phyloP scores from a whole-genome alignment of 1,140 invertebrate species.

The Drosophila sp. region DNA sequence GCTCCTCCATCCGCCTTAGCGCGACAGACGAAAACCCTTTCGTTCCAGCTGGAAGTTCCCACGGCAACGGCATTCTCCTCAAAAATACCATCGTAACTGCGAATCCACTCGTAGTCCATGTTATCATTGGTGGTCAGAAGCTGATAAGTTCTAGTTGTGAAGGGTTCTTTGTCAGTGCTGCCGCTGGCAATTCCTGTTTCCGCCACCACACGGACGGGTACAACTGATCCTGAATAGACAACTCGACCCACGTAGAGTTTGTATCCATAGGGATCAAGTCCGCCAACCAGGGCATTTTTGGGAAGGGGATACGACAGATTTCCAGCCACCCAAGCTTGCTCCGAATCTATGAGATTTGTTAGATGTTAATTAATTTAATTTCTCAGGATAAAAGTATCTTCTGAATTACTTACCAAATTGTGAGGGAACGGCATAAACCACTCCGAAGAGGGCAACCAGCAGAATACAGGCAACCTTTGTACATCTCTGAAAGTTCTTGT shows the following conservation, averaged over 20 bases:
- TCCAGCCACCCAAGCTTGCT: conserved; percentile 44
- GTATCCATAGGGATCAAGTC: conserved; percentile 51
- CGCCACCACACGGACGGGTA: conserved; percentile 49
- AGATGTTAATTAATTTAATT: too few species aligned
- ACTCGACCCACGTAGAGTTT: conserved; percentile 53
- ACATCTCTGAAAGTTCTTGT: conserved; percentile 15
- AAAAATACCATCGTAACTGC: conserved; percentile 48
- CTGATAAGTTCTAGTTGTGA: conserved; percentile 29
- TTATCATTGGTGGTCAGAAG: conserved; percentile 42
- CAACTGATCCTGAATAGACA: conserved; percentile 9
- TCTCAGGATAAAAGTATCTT: neutral
- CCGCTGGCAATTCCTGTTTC: conserved; percentile 48
- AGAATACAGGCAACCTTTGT: conserved; percentile 9
- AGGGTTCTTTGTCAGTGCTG: conserved; percentile 19
- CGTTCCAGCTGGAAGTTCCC: conserved; percentile 37
- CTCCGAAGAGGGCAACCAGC: conserved; percentile 1
- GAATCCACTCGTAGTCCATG: conserved; percentile 41
- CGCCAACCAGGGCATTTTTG: conserved; percentile 37
- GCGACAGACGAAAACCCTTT: conserved; percentile 41
- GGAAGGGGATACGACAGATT: conserved; percentile 50
- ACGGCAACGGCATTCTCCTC: conserved; percentile 38
- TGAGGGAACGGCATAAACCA: neutral
- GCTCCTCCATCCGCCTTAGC: conserved; percentile 25
- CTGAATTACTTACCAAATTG: neutral
- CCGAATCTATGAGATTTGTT: conserved; percentile 20